phyloP scores from a whole-genome alignment of 2,113 vertebrate genomes.

The Panthera tigris region DNA sequence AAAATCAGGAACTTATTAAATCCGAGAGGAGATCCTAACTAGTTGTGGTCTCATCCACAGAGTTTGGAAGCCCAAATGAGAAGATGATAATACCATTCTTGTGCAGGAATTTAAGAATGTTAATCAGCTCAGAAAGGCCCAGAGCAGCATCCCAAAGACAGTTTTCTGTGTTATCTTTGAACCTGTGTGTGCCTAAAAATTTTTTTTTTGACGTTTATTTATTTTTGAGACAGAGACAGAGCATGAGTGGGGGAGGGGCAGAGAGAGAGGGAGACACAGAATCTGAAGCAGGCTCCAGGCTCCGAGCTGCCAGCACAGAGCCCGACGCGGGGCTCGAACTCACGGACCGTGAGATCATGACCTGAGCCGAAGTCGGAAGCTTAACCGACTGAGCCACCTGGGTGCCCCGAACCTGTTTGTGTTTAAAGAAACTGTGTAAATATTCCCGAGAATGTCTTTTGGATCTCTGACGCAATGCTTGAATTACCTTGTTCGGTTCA shows the following conservation, averaged over 20 bases:
- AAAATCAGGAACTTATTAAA: neutral
- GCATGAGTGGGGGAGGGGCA: too few relatives aligned
- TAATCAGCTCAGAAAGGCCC: neutral
- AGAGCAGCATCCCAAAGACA: neutral
- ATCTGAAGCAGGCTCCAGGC: too few relatives aligned
- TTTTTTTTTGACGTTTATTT: too few relatives aligned
- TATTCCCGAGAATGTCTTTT: neutral
- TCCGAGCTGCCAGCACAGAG: too few relatives aligned
- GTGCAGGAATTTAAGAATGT: neutral
- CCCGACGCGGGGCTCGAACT: too few relatives aligned
- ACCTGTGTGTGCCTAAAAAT: neutral
- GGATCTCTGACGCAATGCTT: neutral
- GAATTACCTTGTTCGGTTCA: fast-evolving
- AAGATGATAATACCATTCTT: neutral
- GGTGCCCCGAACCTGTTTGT: neutral
- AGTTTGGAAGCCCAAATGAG: neutral
- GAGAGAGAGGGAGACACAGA: too few relatives aligned
- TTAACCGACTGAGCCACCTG: too few relatives aligned
- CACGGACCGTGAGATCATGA: too few relatives aligned
- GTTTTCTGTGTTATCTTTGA: neutral
- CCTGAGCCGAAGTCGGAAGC: too few relatives aligned
- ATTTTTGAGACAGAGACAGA: too few relatives aligned
- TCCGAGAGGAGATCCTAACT: neutral
- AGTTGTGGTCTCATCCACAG: neutral
- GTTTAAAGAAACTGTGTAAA: neutral